phyloP scores from a whole-genome alignment of 2,888 invertebrate species.

The Phengaris arion region DNA sequence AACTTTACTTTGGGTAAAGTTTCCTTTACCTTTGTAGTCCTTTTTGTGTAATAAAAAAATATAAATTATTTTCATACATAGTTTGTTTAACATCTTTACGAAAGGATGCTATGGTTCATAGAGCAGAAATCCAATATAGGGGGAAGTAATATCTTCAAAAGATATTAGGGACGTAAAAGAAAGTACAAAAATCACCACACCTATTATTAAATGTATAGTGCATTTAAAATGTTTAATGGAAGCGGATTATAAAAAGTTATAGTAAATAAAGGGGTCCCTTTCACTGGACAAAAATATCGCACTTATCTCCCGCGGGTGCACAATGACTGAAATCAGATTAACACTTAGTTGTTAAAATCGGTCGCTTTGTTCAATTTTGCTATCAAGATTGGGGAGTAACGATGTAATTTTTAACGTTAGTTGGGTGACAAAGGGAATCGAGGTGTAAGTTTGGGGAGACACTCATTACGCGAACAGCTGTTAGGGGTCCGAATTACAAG shows the following conservation, averaged over 20 bases:
- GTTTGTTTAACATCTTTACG: too few species aligned
- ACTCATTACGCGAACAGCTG: constrained; percentile 26
- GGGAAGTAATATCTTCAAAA: neutral
- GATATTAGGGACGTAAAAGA: neutral
- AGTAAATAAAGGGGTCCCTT: constrained; percentile 47
- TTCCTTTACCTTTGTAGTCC: too few species aligned
- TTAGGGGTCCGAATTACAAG: constrained; percentile 12
- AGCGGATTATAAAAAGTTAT: constrained; percentile 25
- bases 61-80: too few species aligned
- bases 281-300: constrained; percentile 55
- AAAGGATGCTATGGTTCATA: neutral
- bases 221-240: constrained; percentile 26
- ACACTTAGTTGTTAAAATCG: constrained; percentile 66
- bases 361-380: constrained; percentile 64
- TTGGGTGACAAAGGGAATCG: constrained; percentile 57
- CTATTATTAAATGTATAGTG: constrained; percentile 1
- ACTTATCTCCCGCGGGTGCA: constrained; percentile 65
- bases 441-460: constrained; percentile 24
- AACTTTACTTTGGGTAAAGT: too few species aligned
- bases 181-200: neutral
- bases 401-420: constrained; percentile 70
- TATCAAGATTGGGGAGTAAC: constrained; percentile 75
- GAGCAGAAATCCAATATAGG: neutral
- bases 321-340: constrained; percentile 77
- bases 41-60: too few species aligned